phyloP scores from a whole-genome alignment of 2,888 invertebrate genomes.

The Apamea epomidion region DNA sequence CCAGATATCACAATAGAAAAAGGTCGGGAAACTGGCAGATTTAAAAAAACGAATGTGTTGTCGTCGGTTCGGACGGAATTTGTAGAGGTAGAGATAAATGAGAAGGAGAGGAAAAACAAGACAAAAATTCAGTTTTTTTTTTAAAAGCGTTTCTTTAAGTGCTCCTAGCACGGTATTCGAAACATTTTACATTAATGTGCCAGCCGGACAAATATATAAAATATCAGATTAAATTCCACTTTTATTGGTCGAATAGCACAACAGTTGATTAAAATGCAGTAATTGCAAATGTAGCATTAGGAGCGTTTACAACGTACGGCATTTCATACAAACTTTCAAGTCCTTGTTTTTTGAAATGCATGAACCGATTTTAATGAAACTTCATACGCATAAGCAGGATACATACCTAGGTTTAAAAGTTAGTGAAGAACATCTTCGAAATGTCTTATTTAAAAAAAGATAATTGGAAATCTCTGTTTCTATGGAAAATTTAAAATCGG shows the following conservation, averaged over 20 bases:
- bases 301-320: too few relatives aligned
- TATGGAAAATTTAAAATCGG: too few relatives aligned
- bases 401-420: too few relatives aligned
- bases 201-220: not conserved
- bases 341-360: too few relatives aligned
- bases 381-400: too few relatives aligned
- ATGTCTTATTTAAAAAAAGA: too few relatives aligned
- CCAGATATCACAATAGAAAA: slow-evolving; percentile 6
- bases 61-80: not conserved
- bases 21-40: not conserved
- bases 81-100: not conserved
- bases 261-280: slow-evolving; percentile 6
- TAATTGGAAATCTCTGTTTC: too few relatives aligned
- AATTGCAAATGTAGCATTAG: slow-evolving; percentile 1
- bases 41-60: not conserved
- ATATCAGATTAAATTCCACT: slow-evolving; percentile 3
- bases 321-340: too few relatives aligned
- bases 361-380: too few relatives aligned
- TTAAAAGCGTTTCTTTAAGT: slow-evolving; percentile 2
- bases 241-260: not conserved
- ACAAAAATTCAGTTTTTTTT: not conserved
- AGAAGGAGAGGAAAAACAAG: not conserved
- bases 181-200: not conserved
- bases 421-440: too few relatives aligned
- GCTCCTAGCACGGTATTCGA: not conserved